Conservation (phyloP, 2,888 invertebrate species). For the Sminthurinus aureus region DNA sequence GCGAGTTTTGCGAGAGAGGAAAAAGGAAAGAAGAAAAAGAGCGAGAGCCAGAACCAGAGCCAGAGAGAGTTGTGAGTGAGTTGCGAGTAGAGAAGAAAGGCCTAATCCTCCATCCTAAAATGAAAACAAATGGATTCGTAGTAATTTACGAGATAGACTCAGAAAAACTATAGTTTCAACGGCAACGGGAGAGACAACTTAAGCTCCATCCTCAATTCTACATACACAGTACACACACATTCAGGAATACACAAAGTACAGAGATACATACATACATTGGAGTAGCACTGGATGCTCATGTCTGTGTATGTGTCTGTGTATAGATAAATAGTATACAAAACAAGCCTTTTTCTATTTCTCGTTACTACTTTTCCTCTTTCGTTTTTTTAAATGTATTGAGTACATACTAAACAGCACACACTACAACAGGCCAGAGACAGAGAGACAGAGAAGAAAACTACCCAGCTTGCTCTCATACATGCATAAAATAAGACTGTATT, state of each 20-base stretch:
- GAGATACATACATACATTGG: too few relatives aligned
- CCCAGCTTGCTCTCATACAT: neutral
- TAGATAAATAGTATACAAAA: slow-evolving; percentile 8
- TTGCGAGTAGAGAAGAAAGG: slow-evolving; percentile 36
- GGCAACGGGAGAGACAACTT: slow-evolving; percentile 39
- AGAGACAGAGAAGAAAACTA: too few relatives aligned
- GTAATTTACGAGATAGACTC: slow-evolving; percentile 42
- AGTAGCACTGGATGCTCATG: neutral
- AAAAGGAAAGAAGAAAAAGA: neutral
- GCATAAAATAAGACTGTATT: slow-evolving; percentile 7
- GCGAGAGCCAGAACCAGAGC: too few relatives aligned
- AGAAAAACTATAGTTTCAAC: slow-evolving; percentile 40
- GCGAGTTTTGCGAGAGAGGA: neutral
- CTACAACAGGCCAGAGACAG: too few relatives aligned
- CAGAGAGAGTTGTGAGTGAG: slow-evolving; percentile 10
- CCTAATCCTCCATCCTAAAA: slow-evolving; percentile 42
- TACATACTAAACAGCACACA: too few relatives aligned
- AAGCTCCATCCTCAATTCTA: neutral
- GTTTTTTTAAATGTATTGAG: slow-evolving; percentile 17
- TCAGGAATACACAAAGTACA: slow-evolving; percentile 30
- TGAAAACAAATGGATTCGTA: slow-evolving; percentile 45
- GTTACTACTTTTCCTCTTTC: slow-evolving; percentile 24
- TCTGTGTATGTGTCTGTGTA: slow-evolving; percentile 9
- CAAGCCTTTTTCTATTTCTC: slow-evolving; percentile 37
- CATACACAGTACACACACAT: slow-evolving; percentile 17